phyloP scores from a whole-genome alignment of 2,888 invertebrate genomes.

The Ormyrus nitidulus region DNA sequence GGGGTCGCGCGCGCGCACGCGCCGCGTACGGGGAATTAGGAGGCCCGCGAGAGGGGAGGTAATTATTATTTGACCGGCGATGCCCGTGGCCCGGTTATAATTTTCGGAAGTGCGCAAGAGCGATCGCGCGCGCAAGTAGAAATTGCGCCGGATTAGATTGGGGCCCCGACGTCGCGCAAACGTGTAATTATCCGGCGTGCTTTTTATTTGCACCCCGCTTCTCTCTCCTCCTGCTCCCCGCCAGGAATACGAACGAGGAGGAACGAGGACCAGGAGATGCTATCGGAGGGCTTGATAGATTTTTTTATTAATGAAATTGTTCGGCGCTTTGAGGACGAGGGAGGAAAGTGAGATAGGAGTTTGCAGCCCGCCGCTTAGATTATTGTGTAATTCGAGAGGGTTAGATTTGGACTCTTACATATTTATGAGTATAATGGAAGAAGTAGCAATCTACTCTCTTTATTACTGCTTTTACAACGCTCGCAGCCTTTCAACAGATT shows the following conservation, averaged over 20 bases:
- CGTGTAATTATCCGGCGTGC: slow-evolving; percentile 38
- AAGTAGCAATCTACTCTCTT: no score
- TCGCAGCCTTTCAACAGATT: no score
- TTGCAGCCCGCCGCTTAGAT: no score
- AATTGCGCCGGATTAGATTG: slow-evolving; percentile 45
- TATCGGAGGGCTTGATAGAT: slow-evolving; percentile 40
- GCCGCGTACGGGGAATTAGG: slow-evolving; percentile 18
- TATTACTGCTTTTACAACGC: no score
- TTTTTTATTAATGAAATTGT: neutral
- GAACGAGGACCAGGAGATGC: slow-evolving; percentile 11
- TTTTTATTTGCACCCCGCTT: neutral
- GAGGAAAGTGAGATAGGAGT: no score
- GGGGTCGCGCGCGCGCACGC: slow-evolving; percentile 23
- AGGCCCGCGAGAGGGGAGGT: neutral
- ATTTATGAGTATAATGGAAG: no score
- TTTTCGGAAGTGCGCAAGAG: slow-evolving; percentile 44
- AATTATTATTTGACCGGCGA: slow-evolving; percentile 24
- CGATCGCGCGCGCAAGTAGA: slow-evolving; percentile 3
- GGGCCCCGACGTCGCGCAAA: slow-evolving; percentile 31
- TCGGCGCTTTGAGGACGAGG: no score
- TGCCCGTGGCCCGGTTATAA: slow-evolving; percentile 30
- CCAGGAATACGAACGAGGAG: neutral
- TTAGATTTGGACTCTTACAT: no score
- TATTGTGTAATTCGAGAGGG: no score
- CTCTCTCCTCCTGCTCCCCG: neutral